Evolutionary conservation across 1,140 invertebrate species (phyloP).

Genomic region (Papilio aristodemus): DNA sequence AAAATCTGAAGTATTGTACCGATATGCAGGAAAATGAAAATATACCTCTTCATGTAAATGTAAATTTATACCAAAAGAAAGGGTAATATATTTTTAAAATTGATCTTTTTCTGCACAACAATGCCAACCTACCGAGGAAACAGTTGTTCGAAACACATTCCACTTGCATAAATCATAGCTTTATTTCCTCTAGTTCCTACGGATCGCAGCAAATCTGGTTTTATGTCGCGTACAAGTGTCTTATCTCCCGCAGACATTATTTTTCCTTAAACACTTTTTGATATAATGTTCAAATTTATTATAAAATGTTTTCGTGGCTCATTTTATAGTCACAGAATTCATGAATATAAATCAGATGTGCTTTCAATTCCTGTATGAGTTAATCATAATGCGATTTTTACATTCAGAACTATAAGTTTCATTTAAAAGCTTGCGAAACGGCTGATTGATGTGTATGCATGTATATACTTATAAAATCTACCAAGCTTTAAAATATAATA

Average conservation of each 20-base stretch:
- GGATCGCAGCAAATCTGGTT: conserved; percentile 50
- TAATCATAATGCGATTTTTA: too few relatives aligned
- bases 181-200: conserved; percentile 63
- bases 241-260: conserved; percentile 42
- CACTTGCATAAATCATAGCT: conserved; percentile 71
- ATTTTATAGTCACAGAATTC: background rate
- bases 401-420: too few relatives aligned
- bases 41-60: conserved; percentile 13
- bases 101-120: conserved; percentile 40
- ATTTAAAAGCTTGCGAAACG: too few relatives aligned
- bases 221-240: conserved; percentile 50
- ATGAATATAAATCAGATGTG: background rate
- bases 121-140: conserved; percentile 39
- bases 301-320: conserved; percentile 9
- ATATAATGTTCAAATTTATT: conserved; percentile 27
- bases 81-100: conserved; percentile 27
- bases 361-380: too few relatives aligned
- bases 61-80: conserved; percentile 21
- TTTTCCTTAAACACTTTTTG: conserved; percentile 36
- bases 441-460: too few relatives aligned
- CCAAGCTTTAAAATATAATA: too few relatives aligned
- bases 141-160: conserved; percentile 64
- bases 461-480: too few relatives aligned
- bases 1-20: background rate
- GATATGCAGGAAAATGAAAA: conserved; percentile 6